Conservation (phyloP, 2,113 vertebrate genomes). For the Salminus brasiliensis region DNA sequence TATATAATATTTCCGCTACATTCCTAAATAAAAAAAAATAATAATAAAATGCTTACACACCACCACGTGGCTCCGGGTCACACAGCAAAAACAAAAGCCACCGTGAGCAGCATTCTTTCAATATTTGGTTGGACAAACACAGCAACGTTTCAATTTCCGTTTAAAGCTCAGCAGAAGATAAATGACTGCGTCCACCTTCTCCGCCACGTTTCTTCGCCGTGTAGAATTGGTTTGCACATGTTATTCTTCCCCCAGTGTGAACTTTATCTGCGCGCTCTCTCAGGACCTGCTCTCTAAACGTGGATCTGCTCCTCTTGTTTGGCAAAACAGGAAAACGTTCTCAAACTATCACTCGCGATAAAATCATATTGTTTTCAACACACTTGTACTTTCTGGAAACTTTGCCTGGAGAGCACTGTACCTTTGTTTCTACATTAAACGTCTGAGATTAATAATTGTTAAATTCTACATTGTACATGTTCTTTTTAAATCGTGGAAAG, state of each 20-base stretch:
- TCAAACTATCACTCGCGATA: conserved; percentile 19
- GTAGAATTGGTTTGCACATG: not conserved
- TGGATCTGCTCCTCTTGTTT: not conserved
- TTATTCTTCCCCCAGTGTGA: not conserved
- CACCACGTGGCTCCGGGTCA: conserved; percentile 60
- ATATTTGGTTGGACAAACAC: conserved; percentile 44
- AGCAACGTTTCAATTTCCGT: conserved; percentile 31
- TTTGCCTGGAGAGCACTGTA: too few species aligned
- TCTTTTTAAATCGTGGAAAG: not conserved
- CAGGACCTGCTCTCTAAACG: not conserved
- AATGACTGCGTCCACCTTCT: not conserved
- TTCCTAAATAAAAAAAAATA: conserved; percentile 54
- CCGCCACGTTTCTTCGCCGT: not conserved
- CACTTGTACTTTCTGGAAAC: not conserved
- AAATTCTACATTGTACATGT: too few species aligned
- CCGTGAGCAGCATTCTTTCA: conserved; percentile 42
- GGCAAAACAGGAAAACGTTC: conserved; percentile 12
- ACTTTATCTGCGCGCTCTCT: not conserved
- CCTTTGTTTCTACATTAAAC: not conserved
- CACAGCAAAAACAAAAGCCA: conserved; percentile 62
- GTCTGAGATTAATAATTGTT: too few species aligned
- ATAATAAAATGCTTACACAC: conserved; percentile 19
- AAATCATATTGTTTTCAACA: not conserved
- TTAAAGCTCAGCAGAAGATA: not conserved
- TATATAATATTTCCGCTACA: conserved; percentile 53